Conservation (phyloP, 2,797 vertebrate species). For the Tiaroga cobitis region DNA sequence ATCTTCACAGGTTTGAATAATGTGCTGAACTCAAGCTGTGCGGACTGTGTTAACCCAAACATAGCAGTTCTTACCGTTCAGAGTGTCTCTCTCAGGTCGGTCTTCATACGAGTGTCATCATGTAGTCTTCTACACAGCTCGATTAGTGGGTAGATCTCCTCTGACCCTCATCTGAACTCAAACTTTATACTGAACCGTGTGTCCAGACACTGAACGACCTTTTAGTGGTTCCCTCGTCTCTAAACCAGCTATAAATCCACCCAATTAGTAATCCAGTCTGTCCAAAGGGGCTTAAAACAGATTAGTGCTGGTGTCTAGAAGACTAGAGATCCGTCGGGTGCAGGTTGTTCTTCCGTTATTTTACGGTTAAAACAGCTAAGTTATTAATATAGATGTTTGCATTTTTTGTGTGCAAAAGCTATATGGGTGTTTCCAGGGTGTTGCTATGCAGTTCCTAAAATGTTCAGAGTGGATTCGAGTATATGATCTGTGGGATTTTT, state of each 20-base stretch:
- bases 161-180: constrained; percentile 1
- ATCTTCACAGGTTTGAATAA: neutral
- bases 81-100: neutral
- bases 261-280: constrained; percentile 64
- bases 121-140: neutral
- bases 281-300: constrained; percentile 54
- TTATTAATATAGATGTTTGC: neutral
- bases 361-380: neutral
- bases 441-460: neutral
- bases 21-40: neutral
- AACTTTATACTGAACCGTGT: neutral
- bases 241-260: constrained; percentile 55
- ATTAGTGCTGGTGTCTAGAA: constrained; percentile 52
- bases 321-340: neutral
- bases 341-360: neutral
- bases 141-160: neutral
- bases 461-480: neutral
- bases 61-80: neutral
- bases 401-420: neutral
- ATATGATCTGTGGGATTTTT: neutral
- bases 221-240: constrained; percentile 7
- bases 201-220: constrained; percentile 28
- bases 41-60: neutral
- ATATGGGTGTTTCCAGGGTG: neutral
- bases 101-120: neutral